Conservation (phyloP, 2,797 vertebrate species). For the Clarias pachynema region DNA sequence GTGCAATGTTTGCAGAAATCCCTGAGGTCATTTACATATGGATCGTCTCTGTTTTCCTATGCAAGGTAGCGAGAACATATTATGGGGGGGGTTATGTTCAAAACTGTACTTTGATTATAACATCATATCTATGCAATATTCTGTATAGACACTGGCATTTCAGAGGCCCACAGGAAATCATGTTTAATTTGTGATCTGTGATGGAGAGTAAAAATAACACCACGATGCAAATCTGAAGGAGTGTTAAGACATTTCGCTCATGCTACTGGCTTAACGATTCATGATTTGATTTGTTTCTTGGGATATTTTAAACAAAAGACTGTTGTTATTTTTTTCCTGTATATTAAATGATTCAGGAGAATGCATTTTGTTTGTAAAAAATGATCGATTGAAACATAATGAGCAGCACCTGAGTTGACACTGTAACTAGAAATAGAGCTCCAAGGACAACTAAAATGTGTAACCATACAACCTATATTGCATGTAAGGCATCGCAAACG, state of each 20-base stretch:
- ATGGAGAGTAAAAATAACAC: neutral
- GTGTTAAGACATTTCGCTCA: neutral
- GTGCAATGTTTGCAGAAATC: conserved; percentile 44
- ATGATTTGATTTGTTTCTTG: neutral
- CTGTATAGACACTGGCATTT: neutral
- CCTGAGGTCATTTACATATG: conserved; percentile 15
- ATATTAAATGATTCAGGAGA: neutral
- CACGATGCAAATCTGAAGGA: neutral
- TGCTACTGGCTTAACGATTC: neutral
- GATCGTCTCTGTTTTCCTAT: conserved; percentile 14
- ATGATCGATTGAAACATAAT: neutral
- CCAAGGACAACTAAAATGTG: neutral
- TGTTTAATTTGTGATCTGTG: neutral
- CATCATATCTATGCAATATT: neutral
- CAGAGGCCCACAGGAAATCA: conserved; percentile 28
- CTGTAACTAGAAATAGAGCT: neutral
- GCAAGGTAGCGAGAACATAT: neutral
- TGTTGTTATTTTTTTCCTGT: neutral
- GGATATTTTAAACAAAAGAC: neutral
- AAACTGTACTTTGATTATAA: neutral
- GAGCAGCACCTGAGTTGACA: neutral
- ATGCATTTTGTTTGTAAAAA: neutral
- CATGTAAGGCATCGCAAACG: neutral
- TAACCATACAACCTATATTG: neutral
- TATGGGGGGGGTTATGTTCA: conserved; percentile 1